Conservation (phyloP, 1,140 invertebrate species). For the Habropoda laboriosa region DNA sequence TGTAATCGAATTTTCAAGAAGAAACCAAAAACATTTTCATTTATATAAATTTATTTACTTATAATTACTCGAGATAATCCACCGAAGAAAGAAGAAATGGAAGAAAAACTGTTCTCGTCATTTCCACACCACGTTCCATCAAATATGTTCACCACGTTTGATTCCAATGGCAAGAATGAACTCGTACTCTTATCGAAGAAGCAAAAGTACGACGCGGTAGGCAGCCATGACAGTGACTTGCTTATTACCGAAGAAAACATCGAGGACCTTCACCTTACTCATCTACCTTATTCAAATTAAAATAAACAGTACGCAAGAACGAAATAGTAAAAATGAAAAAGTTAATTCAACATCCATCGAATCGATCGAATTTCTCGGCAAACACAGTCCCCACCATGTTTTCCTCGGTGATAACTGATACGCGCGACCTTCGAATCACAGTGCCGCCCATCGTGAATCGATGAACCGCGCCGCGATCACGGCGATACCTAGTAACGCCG, state of each 20-base stretch:
- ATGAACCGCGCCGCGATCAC: background rate
- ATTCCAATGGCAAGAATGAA: conserved; percentile 44
- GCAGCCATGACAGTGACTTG: background rate
- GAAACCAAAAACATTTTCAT: background rate
- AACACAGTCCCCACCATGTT: background rate
- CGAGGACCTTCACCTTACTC: background rate
- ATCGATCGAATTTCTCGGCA: background rate
- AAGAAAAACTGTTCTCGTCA: background rate
- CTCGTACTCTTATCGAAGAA: background rate
- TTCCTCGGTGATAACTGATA: background rate
- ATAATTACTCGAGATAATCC: background rate
- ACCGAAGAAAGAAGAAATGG: no score
- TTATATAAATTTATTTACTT: background rate
- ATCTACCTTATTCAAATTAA: no score
- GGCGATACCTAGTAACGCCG: background rate
- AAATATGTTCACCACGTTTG: background rate
- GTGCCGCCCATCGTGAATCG: background rate
- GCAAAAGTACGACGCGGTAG: conserved; percentile 17
- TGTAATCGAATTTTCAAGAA: background rate
- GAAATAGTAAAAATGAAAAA: no score
- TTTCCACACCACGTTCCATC: background rate
- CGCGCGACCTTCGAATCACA: conserved; percentile 4
- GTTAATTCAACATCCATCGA: background rate
- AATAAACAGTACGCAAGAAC: no score
- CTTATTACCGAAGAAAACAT: conserved; percentile 7